Percentiles rank a stretch among this genome's conserved stretches.
These are phyloP conservation scores for Desmophyllum pertusum DNA, from an alignment of 92 coral and sea anemone genomes.

Conservation along the genomic window DNA sequence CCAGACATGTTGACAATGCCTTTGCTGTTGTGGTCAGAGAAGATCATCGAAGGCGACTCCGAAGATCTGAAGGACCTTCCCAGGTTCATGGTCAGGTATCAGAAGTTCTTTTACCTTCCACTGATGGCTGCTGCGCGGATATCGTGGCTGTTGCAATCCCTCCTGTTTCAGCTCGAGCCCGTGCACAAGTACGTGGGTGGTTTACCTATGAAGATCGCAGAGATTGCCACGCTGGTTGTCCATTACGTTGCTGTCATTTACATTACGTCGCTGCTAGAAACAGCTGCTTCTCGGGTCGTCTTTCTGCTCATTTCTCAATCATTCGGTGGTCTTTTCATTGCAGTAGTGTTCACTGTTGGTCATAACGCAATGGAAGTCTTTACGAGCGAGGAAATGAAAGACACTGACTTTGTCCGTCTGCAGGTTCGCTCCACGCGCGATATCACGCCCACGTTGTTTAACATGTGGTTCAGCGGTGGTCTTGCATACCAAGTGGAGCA, in stretches of 20 bases:
- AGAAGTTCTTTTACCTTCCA: slow-evolving; percentile 30
- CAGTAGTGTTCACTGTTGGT: slow-evolving; percentile 11
- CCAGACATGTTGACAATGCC: slow-evolving; percentile 38
- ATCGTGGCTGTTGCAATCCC: slow-evolving; percentile 28
- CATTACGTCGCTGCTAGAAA: slow-evolving; percentile 22
- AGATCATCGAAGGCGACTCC: slow-evolving; percentile 29
- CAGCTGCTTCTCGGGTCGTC: slow-evolving; percentile 10
- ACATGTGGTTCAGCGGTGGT: slow-evolving; percentile 42
- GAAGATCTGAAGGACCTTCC: slow-evolving; percentile 26
- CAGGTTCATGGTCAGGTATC: slow-evolving; percentile 23
- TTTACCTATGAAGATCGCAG: slow-evolving; percentile 30
- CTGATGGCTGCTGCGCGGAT: slow-evolving; percentile 14
- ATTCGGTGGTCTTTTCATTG: slow-evolving; percentile 11
- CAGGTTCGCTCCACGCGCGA: slow-evolving; percentile 29
- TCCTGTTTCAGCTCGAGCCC: slow-evolving; percentile 16
- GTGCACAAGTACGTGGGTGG: slow-evolving; percentile 15
- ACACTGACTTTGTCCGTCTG: slow-evolving; percentile 13
- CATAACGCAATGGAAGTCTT: slow-evolving; percentile 29
- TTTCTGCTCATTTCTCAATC: slow-evolving; percentile 7
- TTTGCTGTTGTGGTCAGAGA: slow-evolving; percentile 26
- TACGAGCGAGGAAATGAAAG: slow-evolving; percentile 18
- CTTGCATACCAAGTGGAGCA: slow-evolving; percentile 35
- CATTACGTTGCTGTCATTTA: slow-evolving; percentile 6
- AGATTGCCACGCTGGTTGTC: slow-evolving; percentile 7
- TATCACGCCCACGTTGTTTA: slow-evolving; percentile 25